Conservation (phyloP, 2,888 invertebrate genomes). For the Acronicta leporina region DNA sequence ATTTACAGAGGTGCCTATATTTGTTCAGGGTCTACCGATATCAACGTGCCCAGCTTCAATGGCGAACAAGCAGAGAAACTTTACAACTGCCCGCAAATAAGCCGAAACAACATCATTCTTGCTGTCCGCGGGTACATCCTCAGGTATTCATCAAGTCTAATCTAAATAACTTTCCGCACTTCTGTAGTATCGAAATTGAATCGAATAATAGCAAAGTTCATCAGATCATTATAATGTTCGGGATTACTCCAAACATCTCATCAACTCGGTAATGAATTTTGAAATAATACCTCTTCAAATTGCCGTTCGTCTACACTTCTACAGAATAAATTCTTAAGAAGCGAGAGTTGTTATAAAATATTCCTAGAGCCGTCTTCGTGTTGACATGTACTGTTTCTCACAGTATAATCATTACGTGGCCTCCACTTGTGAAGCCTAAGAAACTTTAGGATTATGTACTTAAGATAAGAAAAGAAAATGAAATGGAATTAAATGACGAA, state of each 20-base stretch:
- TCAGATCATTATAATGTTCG: constrained; percentile 39
- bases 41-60: constrained; percentile 91
- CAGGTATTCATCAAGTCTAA: constrained; percentile 65
- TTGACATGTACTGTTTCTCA: constrained; percentile 40
- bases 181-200: too few species aligned
- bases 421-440: constrained; percentile 21
- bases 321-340: constrained; percentile 19
- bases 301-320: constrained; percentile 21
- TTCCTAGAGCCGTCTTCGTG: constrained; percentile 49
- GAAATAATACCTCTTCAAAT: constrained; percentile 41
- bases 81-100: constrained; percentile 84
- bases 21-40: constrained; percentile 90
- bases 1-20: constrained; percentile 5
- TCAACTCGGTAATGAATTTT: constrained; percentile 47
- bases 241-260: constrained; percentile 44
- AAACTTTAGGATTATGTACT: not conserved
- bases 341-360: constrained; percentile 53
- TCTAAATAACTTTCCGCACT: too few species aligned
- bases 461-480: too few species aligned
- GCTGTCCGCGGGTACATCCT: constrained; percentile 81
- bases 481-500: too few species aligned
- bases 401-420: constrained; percentile 19
- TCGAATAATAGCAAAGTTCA: constrained; percentile 52
- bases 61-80: constrained; percentile 90
- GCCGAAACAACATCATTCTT: constrained; percentile 88